Conservation (phyloP, 2,113 vertebrate genomes). For the Chlamydotis undulata region DNA sequence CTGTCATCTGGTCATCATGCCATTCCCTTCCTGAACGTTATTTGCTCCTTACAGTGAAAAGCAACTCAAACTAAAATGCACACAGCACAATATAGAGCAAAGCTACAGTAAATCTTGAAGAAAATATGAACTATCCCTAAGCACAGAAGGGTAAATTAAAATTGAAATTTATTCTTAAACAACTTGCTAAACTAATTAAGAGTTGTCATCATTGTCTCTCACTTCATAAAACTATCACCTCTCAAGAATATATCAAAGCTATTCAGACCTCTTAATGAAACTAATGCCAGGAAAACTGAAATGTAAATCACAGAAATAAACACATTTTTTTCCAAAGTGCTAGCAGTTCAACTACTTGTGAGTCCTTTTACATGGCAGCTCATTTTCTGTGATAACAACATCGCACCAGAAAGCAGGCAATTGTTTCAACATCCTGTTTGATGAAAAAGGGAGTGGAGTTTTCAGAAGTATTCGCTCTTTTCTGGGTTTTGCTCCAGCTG, state of each 20-base stretch:
- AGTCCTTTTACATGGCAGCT: background rate
- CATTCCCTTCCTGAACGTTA: background rate
- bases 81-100: background rate
- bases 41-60: background rate
- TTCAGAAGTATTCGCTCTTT: background rate
- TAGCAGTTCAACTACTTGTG: background rate
- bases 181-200: background rate
- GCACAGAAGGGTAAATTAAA: background rate
- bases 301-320: background rate
- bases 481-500: background rate
- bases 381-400: background rate
- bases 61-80: background rate
- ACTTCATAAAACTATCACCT: background rate
- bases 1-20: background rate
- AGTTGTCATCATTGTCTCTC: background rate
- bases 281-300: background rate
- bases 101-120: background rate
- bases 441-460: background rate
- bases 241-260: background rate
- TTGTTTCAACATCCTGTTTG: background rate
- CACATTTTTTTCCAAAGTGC: background rate
- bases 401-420: background rate
- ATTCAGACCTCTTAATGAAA: background rate
- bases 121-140: background rate
- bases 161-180: background rate